These are phyloP conservation scores for Lanius ludovicianus DNA, from an alignment of 2,113 vertebrate species.

Conservation along the genomic window DNA sequence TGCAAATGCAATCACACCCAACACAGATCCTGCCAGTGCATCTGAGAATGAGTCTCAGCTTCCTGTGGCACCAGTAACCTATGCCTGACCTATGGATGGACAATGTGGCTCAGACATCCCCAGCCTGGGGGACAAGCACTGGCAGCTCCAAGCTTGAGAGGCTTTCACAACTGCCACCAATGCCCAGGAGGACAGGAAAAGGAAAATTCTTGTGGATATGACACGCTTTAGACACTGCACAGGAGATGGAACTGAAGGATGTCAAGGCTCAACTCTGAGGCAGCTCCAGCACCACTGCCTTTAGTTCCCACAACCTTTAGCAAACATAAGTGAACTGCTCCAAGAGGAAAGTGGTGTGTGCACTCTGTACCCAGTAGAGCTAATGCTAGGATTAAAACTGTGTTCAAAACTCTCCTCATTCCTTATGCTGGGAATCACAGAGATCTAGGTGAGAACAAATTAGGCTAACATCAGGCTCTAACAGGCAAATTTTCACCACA, in stretches of 20 bases:
- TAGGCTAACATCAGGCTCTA: not conserved
- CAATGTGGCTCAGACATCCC: not conserved
- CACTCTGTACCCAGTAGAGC: not conserved
- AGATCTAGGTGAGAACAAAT: not conserved
- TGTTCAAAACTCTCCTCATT: not conserved
- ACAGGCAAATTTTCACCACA: not conserved
- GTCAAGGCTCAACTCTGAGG: not conserved
- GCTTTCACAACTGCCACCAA: not conserved
- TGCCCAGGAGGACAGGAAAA: not conserved
- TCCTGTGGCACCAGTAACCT: fast-evolving
- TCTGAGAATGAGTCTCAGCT: not conserved
- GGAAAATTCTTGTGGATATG: not conserved
- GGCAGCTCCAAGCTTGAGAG: not conserved
- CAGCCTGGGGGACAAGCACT: not conserved
- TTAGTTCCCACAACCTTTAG: not conserved
- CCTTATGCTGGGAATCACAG: not conserved
- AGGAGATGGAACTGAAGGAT: not conserved
- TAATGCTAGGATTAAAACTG: not conserved
- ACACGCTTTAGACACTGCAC: not conserved
- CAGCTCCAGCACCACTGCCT: fast-evolving
- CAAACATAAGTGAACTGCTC: not conserved
- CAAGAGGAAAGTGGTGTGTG: fast-evolving
- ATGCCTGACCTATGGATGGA: fast-evolving
- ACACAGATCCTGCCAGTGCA: not conserved
- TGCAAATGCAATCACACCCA: not conserved